Base-by-base conservation (phyloP, 1,140 invertebrate species). In the Oryctes rhinoceros region DNA sequence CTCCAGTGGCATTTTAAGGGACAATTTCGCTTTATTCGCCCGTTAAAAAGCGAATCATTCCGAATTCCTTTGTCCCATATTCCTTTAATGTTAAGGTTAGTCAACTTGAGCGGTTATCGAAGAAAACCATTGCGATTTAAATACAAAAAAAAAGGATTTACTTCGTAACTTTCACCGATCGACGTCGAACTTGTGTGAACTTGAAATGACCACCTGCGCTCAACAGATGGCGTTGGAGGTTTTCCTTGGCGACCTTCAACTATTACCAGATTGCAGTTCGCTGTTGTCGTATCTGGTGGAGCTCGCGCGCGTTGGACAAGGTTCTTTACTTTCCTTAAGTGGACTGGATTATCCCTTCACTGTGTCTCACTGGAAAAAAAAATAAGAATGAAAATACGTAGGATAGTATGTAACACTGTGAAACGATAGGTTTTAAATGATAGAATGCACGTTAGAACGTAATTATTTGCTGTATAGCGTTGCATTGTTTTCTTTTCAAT, bases 281-380 rank as follows among this genome's bases (percentile, higher is more conserved):
- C 18, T 59, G 0, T 59, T n/a, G 15, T 59, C 53, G 53, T 44
- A 44, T 44, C 39, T 44, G 39, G 39, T 44, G 39, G 1, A 59
- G n/a, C 18, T 59, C 15, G 53, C 15, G n/a, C 5, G 18, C 53
- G 53, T 18, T 59, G 20, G 7, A 59, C 53, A 59, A 59, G 53
- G 53, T n/a, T 59, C 53, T 59, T 44, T 59, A 59, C 53, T 59
- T 59, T 59, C 15, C 53, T 59, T 18, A 59, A 6, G 53, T 59
- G 15, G 6, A 18, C 15, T 59, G 18, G 53, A 59, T 59, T 59
- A n/a, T 59, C 53, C 53, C 53, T 59, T 59, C 53, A 59, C 53
- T 59, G 53, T 6, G 6, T 59, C 53, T n/a, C 24, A 30, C 53
- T 59, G 53, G n/a, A 59, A 59, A 59, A 59, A 59, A 59, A 59